Evolutionary conservation across 2,797 vertebrate genomes (phyloP), one percentile per base, ranked within the genome.

Genomic region (Bucorvus abyssinicus): DNA sequence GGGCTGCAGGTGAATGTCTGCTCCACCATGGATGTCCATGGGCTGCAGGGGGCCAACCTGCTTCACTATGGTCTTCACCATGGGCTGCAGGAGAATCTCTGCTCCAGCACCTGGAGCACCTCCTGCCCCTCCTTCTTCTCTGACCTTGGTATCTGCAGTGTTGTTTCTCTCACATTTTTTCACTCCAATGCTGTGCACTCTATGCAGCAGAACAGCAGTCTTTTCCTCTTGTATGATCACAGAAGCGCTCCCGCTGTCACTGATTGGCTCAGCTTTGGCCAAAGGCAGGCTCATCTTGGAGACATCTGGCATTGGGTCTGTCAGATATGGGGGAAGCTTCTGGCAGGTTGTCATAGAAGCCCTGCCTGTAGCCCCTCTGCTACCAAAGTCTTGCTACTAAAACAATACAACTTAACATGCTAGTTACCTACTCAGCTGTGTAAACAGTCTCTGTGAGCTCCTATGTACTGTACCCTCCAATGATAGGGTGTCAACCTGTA

Each of bases 321-420:
- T 40, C 38, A 10, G 38, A 40, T 12, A 40, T 40, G 38, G 38
- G 38, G 38, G 38, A 40, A 40, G 38, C 38, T 40, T 40, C 38
- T 40, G 38, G 38, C 38, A 40, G 38, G 10, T 40, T 40, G 38
- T 40, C 40, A 64, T n/a, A 44, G 30, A 65, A 45, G 20, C 3
- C 12, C 22, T 1, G 2, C 6, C 26, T 45, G 32, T 44, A 61
- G 17, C 4, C 23, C 9, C 22, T 5, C 23, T 10, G 2, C 20
- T 45, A 10, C 20, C 42, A 30, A 61, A 83, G 34, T 12, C 20
- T 73, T 44, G 42, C 16, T 36, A 34, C 55, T 12, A 38, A 61
- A 56, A n/a, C n/a, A n/a, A 7, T 30, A 20, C 1, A 1, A 10
- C 2, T 64, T 50, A 32, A 61, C 29, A 24, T 9, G 3, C 14